Conservation (phyloP, 2,797 vertebrate species). For the Crocodylus rhombifer region DNA sequence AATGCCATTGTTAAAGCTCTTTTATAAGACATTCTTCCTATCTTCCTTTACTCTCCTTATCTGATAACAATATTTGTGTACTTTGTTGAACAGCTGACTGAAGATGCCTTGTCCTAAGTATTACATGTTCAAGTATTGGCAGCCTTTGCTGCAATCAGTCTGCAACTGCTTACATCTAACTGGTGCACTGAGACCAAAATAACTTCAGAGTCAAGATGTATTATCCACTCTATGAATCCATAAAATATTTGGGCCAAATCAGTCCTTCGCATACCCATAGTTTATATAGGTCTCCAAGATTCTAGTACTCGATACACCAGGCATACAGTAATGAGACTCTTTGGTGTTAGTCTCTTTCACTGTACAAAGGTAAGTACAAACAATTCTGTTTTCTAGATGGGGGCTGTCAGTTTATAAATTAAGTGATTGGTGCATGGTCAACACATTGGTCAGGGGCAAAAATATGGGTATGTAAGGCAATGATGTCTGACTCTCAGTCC, state of each 20-base stretch:
- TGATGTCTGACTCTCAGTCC: not conserved
- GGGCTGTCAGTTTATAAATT: not conserved
- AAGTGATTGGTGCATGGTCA: not conserved
- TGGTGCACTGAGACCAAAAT: not conserved
- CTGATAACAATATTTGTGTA: no score
- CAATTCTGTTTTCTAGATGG: not conserved
- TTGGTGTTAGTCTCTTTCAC: not conserved
- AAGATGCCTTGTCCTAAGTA: not conserved
- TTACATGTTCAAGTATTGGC: fast-evolving
- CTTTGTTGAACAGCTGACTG: not conserved
- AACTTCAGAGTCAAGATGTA: no score
- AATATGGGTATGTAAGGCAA: constrained; percentile 3
- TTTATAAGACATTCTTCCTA: not conserved
- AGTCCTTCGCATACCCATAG: not conserved
- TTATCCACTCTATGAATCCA: not conserved
- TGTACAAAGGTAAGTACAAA: not conserved
- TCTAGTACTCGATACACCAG: not conserved
- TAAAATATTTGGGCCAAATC: not conserved
- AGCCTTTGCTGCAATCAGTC: not conserved
- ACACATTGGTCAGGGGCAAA: not conserved
- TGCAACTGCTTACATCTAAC: not conserved
- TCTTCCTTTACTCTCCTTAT: not conserved
- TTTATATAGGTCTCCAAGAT: not conserved
- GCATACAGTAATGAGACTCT: not conserved
- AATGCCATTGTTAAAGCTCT: not conserved